Percentiles rank a stretch among this genome's conserved stretches.
Conservation (phyloP, 2,888 invertebrate genomes). For the Patella caerulea region DNA sequence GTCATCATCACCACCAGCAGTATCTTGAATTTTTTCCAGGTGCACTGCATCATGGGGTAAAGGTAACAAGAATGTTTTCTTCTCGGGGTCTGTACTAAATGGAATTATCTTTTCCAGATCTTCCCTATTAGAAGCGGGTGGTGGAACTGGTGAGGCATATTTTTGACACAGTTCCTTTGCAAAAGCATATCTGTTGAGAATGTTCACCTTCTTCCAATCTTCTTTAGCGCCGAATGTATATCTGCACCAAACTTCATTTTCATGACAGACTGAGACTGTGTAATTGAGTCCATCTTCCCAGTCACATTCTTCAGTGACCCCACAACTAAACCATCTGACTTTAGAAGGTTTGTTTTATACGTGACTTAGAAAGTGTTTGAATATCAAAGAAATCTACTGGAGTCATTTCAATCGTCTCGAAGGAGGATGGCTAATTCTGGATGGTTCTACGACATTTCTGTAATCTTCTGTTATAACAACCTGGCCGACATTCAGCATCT, state of each 20-base stretch:
- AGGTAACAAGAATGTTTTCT: not conserved
- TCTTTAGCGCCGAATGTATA: not conserved
- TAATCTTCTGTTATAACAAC: not conserved
- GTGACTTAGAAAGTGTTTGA: not conserved
- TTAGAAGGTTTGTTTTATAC: not conserved
- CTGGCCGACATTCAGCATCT: not conserved
- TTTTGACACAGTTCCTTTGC: not conserved
- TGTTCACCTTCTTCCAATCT: not conserved
- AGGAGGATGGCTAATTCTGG: slow-evolving; percentile 10
- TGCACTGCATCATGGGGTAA: not conserved
- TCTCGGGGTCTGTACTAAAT: not conserved
- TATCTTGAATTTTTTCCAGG: not conserved
- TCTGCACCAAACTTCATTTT: slow-evolving; percentile 17
- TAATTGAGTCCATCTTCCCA: not conserved
- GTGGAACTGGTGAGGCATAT: not conserved
- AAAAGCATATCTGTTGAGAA: not conserved
- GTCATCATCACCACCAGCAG: not conserved
- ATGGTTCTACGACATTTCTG: not conserved
- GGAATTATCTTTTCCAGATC: not conserved
- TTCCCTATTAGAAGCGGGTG: not conserved
- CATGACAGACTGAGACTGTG: not conserved
- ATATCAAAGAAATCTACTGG: not conserved
- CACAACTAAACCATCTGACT: slow-evolving; percentile 20
- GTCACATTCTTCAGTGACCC: slow-evolving; percentile 14
- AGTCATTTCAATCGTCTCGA: not conserved